phyloP scores from a whole-genome alignment of 2,888 invertebrate genomes.

The Petrolisthes manimaculis region DNA sequence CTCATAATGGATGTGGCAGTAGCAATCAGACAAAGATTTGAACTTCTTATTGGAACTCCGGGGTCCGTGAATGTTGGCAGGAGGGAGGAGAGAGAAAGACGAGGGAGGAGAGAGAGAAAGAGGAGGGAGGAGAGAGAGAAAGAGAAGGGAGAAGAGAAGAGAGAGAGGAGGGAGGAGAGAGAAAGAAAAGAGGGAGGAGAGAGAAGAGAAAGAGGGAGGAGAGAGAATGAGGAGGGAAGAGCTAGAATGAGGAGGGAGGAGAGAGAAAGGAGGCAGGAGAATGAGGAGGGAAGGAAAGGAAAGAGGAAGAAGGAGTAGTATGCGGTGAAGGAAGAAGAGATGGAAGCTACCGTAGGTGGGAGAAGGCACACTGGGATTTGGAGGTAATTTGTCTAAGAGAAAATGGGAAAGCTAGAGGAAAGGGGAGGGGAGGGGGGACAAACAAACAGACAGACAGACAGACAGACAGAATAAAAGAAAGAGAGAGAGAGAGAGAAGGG shows the following conservation, averaged over 20 bases:
- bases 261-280: neutral
- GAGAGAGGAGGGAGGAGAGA: neutral
- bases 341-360: neutral
- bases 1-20: conserved; percentile 42
- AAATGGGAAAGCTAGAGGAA: neutral
- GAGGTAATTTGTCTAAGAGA: no score
- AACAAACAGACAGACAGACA: no score
- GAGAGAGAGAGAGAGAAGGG: no score
- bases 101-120: neutral
- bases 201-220: neutral
- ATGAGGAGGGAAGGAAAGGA: neutral
- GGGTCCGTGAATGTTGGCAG: conserved; percentile 41
- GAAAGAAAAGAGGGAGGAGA: neutral
- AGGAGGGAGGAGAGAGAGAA: neutral
- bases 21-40: conserved; percentile 57
- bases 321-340: neutral
- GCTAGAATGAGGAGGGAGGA: neutral
- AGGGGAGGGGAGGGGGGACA: neutral
- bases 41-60: conserved; percentile 58
- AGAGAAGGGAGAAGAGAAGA: neutral
- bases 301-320: neutral
- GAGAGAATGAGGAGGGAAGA: neutral
- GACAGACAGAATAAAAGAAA: no score
- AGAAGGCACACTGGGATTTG: no score
- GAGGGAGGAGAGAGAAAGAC: neutral